These are phyloP conservation scores for Sphaeridia pumilis DNA, from an alignment of 2,888 invertebrate species.

Conservation along the genomic window DNA sequence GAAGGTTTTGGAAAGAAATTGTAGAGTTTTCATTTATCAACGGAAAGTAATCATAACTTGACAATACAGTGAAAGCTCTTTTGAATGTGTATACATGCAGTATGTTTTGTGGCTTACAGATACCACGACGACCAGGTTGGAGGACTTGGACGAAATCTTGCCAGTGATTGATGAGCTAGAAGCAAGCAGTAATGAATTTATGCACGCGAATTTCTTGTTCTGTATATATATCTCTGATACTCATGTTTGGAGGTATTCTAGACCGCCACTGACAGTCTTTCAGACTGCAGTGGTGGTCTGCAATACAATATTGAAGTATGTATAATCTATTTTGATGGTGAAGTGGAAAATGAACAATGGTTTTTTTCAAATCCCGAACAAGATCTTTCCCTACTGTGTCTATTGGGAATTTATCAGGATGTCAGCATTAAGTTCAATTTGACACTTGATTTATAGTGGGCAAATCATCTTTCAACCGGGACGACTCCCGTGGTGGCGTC, in stretches of 20 bases:
- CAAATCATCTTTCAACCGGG: neutral
- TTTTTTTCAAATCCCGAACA: too few relatives aligned
- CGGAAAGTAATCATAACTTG: too few relatives aligned
- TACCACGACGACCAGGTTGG: slow-evolving; percentile 26
- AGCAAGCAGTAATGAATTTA: too few relatives aligned
- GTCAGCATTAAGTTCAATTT: neutral
- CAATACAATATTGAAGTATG: neutral
- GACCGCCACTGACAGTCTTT: neutral
- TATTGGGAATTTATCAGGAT: too few relatives aligned
- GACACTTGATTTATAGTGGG: neutral
- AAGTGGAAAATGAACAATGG: neutral
- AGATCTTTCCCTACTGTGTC: too few relatives aligned
- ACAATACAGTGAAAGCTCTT: neutral
- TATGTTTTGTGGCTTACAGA: too few relatives aligned
- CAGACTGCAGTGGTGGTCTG: neutral
- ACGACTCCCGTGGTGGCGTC: neutral
- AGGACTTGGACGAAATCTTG: slow-evolving; percentile 29
- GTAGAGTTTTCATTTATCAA: too few relatives aligned
- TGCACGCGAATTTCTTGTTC: slow-evolving; percentile 16
- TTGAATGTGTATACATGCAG: too few relatives aligned
- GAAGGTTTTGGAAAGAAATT: too few relatives aligned
- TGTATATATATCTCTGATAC: too few relatives aligned
- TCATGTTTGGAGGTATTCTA: too few relatives aligned
- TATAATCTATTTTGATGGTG: neutral
- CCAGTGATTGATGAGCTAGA: slow-evolving; percentile 31